Percentiles rank a stretch among this genome's conserved stretches.
phyloP scores from a whole-genome alignment of 2,113 vertebrate genomes.

The Chaetodon auriga region DNA sequence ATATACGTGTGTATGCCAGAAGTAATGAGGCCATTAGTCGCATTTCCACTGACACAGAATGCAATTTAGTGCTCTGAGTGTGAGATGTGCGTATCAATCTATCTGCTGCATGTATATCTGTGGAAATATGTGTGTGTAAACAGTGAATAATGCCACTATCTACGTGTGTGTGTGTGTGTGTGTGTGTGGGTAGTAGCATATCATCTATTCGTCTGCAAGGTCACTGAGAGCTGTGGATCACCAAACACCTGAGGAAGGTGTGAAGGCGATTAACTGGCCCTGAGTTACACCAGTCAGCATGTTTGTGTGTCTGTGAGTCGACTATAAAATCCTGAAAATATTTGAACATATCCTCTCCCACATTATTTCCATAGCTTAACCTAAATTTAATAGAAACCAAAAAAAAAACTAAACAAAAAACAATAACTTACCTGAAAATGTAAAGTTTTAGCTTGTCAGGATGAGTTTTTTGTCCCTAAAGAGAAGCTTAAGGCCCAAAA shows the following conservation, averaged over 20 bases:
- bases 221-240: slow-evolving; percentile 42
- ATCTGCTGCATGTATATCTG: slow-evolving; percentile 14
- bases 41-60: slow-evolving; percentile 22
- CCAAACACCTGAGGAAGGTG: slow-evolving; percentile 42
- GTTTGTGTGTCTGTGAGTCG: slow-evolving; percentile 3
- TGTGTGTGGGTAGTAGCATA: not conserved
- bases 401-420: too few relatives aligned
- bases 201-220: slow-evolving; percentile 38
- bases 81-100: not conserved
- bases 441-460: too few relatives aligned
- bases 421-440: too few relatives aligned
- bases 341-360: not conserved
- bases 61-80: slow-evolving; percentile 22
- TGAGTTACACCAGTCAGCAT: not conserved
- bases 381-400: too few relatives aligned
- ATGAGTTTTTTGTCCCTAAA: too few relatives aligned
- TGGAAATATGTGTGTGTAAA: slow-evolving; percentile 24
- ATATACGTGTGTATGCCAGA: not conserved
- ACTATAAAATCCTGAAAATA: too few relatives aligned
- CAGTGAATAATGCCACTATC: slow-evolving; percentile 9
- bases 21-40: slow-evolving; percentile 55
- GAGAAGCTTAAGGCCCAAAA: too few relatives aligned
- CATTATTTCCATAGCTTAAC: too few relatives aligned
- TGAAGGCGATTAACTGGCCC: slow-evolving; percentile 42
- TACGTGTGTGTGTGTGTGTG: slow-evolving; percentile 12